These are phyloP conservation scores for Octomys mimax DNA, from an alignment of 2,797 vertebrate species.

Conservation along the genomic window DNA sequence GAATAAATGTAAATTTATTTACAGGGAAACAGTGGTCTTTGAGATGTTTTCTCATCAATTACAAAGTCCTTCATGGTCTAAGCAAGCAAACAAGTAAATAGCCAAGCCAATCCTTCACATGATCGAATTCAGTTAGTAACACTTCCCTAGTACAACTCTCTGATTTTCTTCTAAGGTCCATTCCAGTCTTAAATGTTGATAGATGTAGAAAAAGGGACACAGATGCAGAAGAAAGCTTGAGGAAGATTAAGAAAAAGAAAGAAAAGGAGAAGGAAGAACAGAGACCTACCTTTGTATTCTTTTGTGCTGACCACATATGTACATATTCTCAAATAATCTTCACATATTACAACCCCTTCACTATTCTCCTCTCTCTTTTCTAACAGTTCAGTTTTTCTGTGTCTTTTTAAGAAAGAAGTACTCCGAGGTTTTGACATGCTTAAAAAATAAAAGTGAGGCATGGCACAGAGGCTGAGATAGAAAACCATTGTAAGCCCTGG, in stretches of 20 bases:
- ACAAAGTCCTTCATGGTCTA: not conserved
- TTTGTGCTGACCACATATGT: not conserved
- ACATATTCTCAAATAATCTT: not conserved
- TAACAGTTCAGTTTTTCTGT: not conserved
- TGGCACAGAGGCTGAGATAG: not conserved
- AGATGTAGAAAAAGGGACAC: not conserved
- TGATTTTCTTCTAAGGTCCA: not conserved
- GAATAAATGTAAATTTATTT: not conserved
- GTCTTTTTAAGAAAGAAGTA: not conserved
- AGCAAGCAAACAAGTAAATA: not conserved
- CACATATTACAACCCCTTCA: not conserved
- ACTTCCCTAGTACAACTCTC: not conserved
- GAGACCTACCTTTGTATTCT: not conserved
- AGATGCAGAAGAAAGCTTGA: not conserved
- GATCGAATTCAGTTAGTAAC: not conserved
- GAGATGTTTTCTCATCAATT: not conserved
- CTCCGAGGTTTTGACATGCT: not conserved
- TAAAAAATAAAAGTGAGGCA: not conserved
- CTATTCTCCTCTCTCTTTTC: not conserved
- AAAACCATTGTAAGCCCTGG: not conserved
- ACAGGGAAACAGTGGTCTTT: not conserved
- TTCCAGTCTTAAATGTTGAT: not conserved
- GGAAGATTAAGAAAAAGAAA: not conserved
- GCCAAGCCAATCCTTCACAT: not conserved
- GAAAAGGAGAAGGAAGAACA: too few species aligned